Base-by-base conservation (phyloP, 2,888 invertebrate species). In the Bombyx huttoni region DNA sequence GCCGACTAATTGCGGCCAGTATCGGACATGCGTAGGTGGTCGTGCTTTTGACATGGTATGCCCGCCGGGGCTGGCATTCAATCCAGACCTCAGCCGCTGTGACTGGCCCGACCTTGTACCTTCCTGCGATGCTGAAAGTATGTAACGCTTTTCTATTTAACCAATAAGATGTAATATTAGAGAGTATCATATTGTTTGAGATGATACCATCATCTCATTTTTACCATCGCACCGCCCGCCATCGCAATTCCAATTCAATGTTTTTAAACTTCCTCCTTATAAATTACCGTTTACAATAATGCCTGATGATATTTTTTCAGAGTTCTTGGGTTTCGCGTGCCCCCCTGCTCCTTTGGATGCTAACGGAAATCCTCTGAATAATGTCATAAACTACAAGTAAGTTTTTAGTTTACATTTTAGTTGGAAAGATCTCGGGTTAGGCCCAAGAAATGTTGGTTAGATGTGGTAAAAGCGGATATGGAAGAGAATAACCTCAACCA, bases 41-140 rank as follows among this genome's bases (percentile, higher is more conserved):
- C 80, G 85, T 0, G 67, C 78, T 24, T 53, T 69, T n/a, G 73
- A 78, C 34, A 92, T 94, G 70, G 88, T 91, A 60, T 96, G 96
- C 92, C 33, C 96, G 0, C 91, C 92, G 65, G 95, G 95, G 24
- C 85, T 96, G 54, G 95, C 94, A 9, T 95, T 92, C 81, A 92
- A 92, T 73, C 84, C 90, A 13, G 90, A 87, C 1, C 89, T 81
- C 8, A 92, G 92, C 58, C 90, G 91, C 47, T 96, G 96, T 67
- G 95, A 96, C 65, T 96, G 95, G 95, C 94, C 96, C 2, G 95
- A 95, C 71, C 90, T 91, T 65, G 94, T 95, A 0, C 71, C 91
- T 1, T 89, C 91, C 49, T 95, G 95, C 69, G 91, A 95, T 14
- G 56, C 60, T 58, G 67, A 68, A 91, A 92, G 84, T 81, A 62